phyloP scores from a whole-genome alignment of 2,888 invertebrate genomes.

The Heteromurus nitidus region DNA sequence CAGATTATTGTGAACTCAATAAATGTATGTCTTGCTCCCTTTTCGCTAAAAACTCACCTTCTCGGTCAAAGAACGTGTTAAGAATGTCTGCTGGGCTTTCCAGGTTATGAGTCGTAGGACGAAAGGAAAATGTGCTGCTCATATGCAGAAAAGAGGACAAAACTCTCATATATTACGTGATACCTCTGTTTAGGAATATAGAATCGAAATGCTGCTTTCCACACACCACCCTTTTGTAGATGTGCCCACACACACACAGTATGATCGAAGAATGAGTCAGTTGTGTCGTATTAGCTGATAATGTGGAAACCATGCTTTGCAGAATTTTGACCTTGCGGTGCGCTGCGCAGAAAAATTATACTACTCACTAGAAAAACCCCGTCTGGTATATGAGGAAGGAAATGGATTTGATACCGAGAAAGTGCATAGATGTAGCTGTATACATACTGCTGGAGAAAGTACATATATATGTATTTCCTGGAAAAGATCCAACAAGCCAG shows the following conservation, averaged over 20 bases:
- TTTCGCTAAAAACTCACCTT: not conserved
- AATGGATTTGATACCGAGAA: conserved; percentile 15
- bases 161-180: not conserved
- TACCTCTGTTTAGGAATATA: not conserved
- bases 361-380: not conserved
- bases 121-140: conserved; percentile 18
- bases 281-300: not conserved
- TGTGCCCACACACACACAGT: not conserved
- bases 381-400: not conserved
- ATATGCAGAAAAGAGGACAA: not conserved
- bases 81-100: not conserved
- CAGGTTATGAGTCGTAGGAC: not conserved
- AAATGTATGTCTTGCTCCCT: not conserved
- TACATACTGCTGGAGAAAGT: too few relatives aligned
- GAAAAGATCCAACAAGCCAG: too few relatives aligned
- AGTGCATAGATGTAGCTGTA: conserved; percentile 23
- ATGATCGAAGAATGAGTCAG: not conserved
- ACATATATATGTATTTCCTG: too few relatives aligned
- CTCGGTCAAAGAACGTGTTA: not conserved
- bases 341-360: conserved; percentile 38
- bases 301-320: conserved; percentile 13
- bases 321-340: conserved; percentile 49
- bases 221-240: not conserved
- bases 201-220: not conserved
- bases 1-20: not conserved